These are phyloP conservation scores for Apomyelois bistriatella DNA, from an alignment of 2,888 invertebrate species.

Conservation along the genomic window DNA sequence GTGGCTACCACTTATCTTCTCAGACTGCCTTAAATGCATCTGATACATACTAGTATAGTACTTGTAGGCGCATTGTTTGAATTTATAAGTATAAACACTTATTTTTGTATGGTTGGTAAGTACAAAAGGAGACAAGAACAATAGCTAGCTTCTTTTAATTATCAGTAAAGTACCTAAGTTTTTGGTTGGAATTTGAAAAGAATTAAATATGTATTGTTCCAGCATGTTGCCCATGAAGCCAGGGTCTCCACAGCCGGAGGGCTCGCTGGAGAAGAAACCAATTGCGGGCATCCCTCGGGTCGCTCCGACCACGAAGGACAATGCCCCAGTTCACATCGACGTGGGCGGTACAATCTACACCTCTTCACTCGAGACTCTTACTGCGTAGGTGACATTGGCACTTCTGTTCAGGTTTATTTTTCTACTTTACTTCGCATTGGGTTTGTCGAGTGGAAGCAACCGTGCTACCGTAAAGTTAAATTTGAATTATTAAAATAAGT, in stretches of 20 bases:
- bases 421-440: background rate
- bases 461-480: too few species aligned
- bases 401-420: background rate
- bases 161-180: background rate
- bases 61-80: too few species aligned
- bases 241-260: constrained; percentile 54
- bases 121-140: too few species aligned
- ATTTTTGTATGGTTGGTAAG: too few species aligned
- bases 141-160: too few species aligned
- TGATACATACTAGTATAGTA: too few species aligned
- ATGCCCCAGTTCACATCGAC: constrained; percentile 98
- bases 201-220: too few species aligned
- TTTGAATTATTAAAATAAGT: too few species aligned
- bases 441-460: background rate
- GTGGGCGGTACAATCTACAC: constrained; percentile 98
- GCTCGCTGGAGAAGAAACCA: constrained; percentile 81
- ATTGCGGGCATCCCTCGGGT: constrained; percentile 96
- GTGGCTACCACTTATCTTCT: too few species aligned
- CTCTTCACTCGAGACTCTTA: constrained; percentile 96
- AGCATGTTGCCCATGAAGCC: constrained; percentile 43
- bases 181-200: too few species aligned
- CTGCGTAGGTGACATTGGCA: constrained; percentile 83
- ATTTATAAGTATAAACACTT: too few species aligned
- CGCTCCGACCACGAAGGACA: constrained; percentile 94
- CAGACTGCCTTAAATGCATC: too few species aligned